phyloP scores from a whole-genome alignment of 2,888 invertebrate genomes.

The Thereva unica region DNA sequence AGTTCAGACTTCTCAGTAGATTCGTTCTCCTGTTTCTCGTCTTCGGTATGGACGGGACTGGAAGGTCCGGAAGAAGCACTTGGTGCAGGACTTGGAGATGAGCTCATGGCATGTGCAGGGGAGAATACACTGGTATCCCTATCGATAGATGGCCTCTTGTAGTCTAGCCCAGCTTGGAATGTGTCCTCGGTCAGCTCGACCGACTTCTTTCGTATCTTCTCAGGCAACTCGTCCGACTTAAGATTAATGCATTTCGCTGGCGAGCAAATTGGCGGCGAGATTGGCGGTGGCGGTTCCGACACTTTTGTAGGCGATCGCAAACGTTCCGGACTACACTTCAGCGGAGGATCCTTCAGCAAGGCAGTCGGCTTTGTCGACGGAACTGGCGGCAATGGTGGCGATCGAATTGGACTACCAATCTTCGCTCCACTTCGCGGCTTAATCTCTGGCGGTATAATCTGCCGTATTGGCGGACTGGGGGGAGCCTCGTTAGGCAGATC shows the following conservation, averaged over 20 bases:
- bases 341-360: conserved; percentile 19
- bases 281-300: conserved; percentile 49
- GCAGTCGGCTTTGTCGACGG: conserved; percentile 53
- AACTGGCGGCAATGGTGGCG: conserved; percentile 56
- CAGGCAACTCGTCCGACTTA: conserved; percentile 50
- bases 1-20: conserved; percentile 61
- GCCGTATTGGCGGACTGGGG: conserved; percentile 54
- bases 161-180: conserved; percentile 26
- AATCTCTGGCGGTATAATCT: conserved; percentile 56
- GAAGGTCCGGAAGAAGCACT: conserved; percentile 58
- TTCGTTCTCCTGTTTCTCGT: conserved; percentile 63
- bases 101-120: conserved; percentile 47
- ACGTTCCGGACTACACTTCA: conserved; percentile 54
- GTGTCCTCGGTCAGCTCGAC: conserved; percentile 48
- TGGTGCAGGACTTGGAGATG: conserved; percentile 54
- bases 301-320: conserved; percentile 54
- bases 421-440: conserved; percentile 55
- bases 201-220: conserved; percentile 55
- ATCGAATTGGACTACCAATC: conserved; percentile 55
- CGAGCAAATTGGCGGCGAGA: conserved; percentile 35
- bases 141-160: conserved; percentile 52
- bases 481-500: conserved; percentile 47
- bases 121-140: conserved; percentile 44
- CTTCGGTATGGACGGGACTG: conserved; percentile 58
- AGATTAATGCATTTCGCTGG: conserved; percentile 50